Evolutionary conservation across 92 coral and sea anemone species (phyloP), one percentile per base, ranked within the genome.

Genomic region (Virgularia gustaviana): DNA sequence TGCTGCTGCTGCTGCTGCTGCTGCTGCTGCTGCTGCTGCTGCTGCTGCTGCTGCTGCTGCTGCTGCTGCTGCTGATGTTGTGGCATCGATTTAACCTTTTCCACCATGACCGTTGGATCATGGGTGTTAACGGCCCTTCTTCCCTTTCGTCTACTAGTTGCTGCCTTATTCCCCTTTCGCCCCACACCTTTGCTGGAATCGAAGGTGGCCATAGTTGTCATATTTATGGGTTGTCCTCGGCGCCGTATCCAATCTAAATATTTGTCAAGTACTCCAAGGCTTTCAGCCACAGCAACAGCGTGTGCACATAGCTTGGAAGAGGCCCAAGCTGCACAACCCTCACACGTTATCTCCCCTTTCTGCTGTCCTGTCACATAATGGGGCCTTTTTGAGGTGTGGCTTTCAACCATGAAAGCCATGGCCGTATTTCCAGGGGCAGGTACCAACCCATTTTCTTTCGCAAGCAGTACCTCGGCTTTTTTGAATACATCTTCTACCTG

Each of bases 141-240:
- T 13, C 83, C 70, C 25, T 36, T 70, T 18, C 68, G 15, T n/a
- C 41, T 34, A 10, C 24, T 15, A 0, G 78, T 68, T 18, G 83
- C 35, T 2, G 81, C 75, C 25, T 65, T 66, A 36, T 77, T 47
- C 2, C 65, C 81, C 49, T 66, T 78, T 36, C 63, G 59, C 25
- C 83, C 83, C 44, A 79, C 79, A 19, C 83, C 79, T 71, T 57
- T 71, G 32, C 31, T 55, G 4, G 72, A 36, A 25, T 71, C 63
- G 54, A 22, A 59, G 20, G 79, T 79, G 27, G 57, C 78, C 41
- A 79, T 28, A 45, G 31, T 49, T 16, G 83, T 79, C 27, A 72
- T 31, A 36, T 79, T 79, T 16, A 71, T 20, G 12, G 47, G 49
- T 18, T 18, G 30, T 1, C 13, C 34, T 27, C 39, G 49, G 13